A percentile compares a stretch with the other conserved stretches of the same genome.
Evolutionary conservation across 1,140 invertebrate genomes (phyloP).

Genomic region (Amphibalanus amphitrite): DNA sequence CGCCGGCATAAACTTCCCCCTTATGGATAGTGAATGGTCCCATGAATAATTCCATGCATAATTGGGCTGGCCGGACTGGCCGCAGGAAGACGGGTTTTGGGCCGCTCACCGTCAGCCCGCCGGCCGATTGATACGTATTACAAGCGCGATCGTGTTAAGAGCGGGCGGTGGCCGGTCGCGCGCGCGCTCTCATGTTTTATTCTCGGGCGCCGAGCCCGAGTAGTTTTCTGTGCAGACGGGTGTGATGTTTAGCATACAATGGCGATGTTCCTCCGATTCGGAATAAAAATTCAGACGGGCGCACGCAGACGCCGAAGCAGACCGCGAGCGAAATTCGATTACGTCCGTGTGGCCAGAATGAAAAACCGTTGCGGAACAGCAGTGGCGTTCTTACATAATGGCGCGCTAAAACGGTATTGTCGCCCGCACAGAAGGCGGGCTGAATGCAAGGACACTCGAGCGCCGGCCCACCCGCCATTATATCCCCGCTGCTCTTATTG

Average conservation of each 20-base stretch:
- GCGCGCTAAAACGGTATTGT: background rate
- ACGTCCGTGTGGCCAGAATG: background rate
- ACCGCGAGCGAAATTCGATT: background rate
- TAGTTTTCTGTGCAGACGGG: background rate
- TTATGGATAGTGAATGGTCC: background rate
- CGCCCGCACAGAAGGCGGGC: background rate
- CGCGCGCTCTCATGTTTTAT: background rate
- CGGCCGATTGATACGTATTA: background rate
- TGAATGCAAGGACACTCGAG: background rate
- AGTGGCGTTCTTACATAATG: background rate
- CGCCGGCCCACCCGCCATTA: background rate
- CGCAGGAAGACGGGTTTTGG: background rate
- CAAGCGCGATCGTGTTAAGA: background rate
- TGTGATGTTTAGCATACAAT: constrained; percentile 2
- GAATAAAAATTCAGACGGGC: background rate
- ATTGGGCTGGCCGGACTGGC: background rate
- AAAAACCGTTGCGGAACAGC: background rate
- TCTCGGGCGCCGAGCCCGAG: background rate
- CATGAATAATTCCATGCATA: constrained; percentile 2
- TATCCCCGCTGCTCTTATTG: background rate
- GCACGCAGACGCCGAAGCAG: background rate
- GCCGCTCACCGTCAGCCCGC: too few relatives aligned
- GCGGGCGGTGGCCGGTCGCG: background rate
- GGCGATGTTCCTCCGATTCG: background rate
- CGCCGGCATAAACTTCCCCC: background rate